Conservation (phyloP, 2,888 invertebrate genomes). For the Melikaiella ostensackeni region DNA sequence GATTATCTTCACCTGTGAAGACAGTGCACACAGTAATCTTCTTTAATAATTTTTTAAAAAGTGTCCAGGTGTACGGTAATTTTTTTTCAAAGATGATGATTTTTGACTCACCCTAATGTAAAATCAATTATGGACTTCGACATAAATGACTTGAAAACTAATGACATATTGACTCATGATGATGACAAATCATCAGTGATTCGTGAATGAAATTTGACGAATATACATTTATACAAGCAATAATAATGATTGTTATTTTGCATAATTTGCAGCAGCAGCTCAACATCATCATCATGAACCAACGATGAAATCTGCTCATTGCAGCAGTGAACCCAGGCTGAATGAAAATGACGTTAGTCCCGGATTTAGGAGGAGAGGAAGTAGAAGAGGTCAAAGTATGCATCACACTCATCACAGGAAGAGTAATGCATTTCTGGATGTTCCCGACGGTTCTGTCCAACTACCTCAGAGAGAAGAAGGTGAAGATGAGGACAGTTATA, state of each 20-base stretch:
- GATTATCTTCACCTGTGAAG: too few relatives aligned
- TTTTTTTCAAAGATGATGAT: too few relatives aligned
- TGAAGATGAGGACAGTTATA: slow-evolving; percentile 92
- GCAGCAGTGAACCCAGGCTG: slow-evolving; percentile 84
- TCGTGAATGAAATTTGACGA: neutral
- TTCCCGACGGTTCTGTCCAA: slow-evolving; percentile 80
- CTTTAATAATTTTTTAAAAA: too few relatives aligned
- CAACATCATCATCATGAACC: slow-evolving; percentile 75
- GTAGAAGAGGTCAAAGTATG: slow-evolving; percentile 79
- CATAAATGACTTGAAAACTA: neutral
- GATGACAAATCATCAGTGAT: neutral
- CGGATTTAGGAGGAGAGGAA: slow-evolving; percentile 82
- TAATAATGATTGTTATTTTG: neutral
- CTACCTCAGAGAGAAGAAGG: slow-evolving; percentile 87
- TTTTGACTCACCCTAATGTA: too few relatives aligned
- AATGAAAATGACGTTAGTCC: slow-evolving; percentile 84
- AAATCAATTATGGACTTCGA: neutral
- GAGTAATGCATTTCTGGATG: slow-evolving; percentile 86
- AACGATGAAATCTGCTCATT: slow-evolving; percentile 78
- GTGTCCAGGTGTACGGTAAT: too few relatives aligned
- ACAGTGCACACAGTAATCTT: too few relatives aligned
- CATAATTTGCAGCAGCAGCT: slow-evolving; percentile 48
- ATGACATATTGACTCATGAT: neutral
- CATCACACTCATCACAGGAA: slow-evolving; percentile 81
- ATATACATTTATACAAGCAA: neutral